Evolutionary conservation across 2,113 vertebrate species (phyloP).

Genomic region (Malurus elegans): DNA sequence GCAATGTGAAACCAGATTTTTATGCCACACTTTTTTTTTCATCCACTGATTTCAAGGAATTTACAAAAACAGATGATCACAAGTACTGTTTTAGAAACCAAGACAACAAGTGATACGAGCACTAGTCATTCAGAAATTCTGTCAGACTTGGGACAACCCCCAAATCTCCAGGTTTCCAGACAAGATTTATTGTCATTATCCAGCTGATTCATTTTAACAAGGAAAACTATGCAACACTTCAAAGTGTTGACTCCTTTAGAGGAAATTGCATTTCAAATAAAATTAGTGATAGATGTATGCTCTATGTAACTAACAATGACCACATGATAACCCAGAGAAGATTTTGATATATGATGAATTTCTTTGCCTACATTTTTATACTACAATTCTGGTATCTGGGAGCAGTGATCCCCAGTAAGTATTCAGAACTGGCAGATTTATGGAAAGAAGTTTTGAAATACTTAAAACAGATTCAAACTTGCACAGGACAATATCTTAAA

Average conservation of each 20-base stretch:
- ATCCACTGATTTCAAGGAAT: neutral
- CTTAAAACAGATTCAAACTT: neutral
- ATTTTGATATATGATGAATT: neutral
- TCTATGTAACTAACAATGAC: neutral
- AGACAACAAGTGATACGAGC: neutral
- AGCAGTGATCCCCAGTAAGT: neutral
- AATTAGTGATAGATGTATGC: neutral
- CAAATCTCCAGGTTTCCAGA: neutral
- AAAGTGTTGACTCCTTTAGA: neutral
- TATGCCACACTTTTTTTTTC: neutral
- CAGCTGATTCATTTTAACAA: neutral
- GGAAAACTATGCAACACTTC: neutral
- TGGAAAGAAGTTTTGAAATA: neutral
- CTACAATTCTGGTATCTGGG: neutral
- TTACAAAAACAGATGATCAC: neutral
- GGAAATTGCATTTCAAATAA: neutral
- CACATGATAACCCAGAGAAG: neutral
- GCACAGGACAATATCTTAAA: neutral
- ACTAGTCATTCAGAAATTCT: neutral
- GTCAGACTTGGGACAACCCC: neutral
- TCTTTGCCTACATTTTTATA: neutral
- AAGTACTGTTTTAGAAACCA: neutral
- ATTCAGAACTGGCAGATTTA: neutral
- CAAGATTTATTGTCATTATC: neutral
- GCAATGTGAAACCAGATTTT: neutral